Base-by-base conservation (phyloP, 2,888 invertebrate genomes). In the Drosophila paracracens region DNA sequence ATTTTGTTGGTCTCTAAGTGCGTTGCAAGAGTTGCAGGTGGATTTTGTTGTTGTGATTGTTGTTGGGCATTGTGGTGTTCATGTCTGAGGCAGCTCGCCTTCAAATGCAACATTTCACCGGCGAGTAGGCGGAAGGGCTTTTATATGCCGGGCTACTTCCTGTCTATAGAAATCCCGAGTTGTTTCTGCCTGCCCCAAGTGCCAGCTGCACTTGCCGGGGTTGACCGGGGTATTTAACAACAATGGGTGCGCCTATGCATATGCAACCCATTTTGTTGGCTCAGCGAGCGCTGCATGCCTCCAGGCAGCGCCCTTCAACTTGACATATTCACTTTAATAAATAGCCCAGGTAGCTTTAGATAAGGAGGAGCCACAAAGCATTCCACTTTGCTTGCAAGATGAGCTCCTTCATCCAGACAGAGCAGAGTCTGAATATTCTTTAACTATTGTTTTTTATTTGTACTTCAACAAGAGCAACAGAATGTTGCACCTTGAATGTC, bases 41-140 rank as follows among this genome's bases (percentile, higher is more conserved):
- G 56, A 46, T 40, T 18, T 68, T 72, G 54, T 50, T 59, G 57
- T 29, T 57, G 40, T n/a, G 64, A 29, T 46, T 81, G 51, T 35
- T 36, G 36, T 52, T 67, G 57, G 80, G 71, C 71, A 72, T 87
- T 80, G 79, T 79, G 58, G 79, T 82, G 58, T 88, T 73, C 73
- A 74, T 77, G 89, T 76, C 79, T 84, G 79, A 73, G 72, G 74
- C 79, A 84, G 68, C 64, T 60, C 60, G 54, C 70, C 88, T 74
- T 74, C 79, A 77, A 89, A 89, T 87, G 86, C 90, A 89, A 88
- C 90, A 89, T 87, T 87, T 88, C 74, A 73, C 90, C 83, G 86
- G 86, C 79, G 88, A 85, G 86, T 71, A 89, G 88, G 86, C 89
- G 87, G 85, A 85, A 88, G 79, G 74, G 77, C 79, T 81, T 87